phyloP scores from a whole-genome alignment of 2,888 invertebrate species.

The Drosophila infuscata region DNA sequence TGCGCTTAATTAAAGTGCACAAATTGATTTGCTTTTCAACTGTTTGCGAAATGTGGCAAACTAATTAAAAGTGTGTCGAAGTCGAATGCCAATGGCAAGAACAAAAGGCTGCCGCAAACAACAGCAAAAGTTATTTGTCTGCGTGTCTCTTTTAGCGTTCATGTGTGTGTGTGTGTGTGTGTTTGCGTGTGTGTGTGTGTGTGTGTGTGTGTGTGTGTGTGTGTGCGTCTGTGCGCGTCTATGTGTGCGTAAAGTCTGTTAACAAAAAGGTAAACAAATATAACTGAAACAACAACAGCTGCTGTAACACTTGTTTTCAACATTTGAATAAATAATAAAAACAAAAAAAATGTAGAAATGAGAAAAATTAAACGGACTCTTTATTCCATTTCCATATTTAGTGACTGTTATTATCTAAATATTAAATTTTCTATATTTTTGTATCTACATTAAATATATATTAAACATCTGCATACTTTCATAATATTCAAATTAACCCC shows the following conservation, averaged over 20 bases:
- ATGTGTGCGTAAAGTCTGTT: conserved; percentile 43
- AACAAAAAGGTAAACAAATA: conserved; percentile 46
- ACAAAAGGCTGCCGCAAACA: conserved; percentile 66
- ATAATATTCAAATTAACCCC: background rate
- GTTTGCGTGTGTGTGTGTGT: background rate
- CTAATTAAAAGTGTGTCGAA: conserved; percentile 76
- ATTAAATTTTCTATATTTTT: background rate
- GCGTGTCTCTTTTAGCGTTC: background rate
- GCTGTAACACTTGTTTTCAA: conserved; percentile 62
- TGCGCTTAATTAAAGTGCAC: conserved; percentile 63
- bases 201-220: background rate
- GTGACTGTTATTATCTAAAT: background rate
- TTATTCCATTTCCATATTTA: background rate
- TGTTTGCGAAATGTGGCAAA: conserved; percentile 77
- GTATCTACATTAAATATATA: background rate
- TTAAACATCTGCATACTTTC: background rate
- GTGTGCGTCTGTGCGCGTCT: background rate
- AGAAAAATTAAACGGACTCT: background rate
- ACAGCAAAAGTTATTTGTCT: conserved; percentile 9
- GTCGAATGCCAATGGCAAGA: conserved; percentile 77
- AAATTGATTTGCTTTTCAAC: conserved; percentile 73
- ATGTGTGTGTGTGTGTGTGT: conserved; percentile 3
- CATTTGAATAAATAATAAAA: background rate
- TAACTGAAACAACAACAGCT: conserved; percentile 18
- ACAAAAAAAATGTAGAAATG: background rate